Percentiles rank a stretch among this genome's conserved stretches.
phyloP scores from a whole-genome alignment of 2,113 vertebrate genomes.

The Ifrita kowaldi region DNA sequence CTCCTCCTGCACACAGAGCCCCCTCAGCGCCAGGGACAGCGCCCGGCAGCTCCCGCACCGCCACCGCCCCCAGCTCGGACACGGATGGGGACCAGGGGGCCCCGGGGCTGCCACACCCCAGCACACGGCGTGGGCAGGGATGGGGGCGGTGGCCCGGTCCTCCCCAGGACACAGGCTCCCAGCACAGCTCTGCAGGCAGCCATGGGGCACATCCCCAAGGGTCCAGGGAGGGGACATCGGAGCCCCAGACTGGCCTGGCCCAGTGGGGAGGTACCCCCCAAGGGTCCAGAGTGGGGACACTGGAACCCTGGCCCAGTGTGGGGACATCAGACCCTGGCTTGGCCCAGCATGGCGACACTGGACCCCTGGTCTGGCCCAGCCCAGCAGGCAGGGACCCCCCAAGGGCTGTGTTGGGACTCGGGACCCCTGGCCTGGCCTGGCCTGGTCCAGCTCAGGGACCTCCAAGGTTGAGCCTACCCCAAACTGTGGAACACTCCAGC shows the following conservation, averaged over 20 bases:
- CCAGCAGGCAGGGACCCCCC: not conserved
- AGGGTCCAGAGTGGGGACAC: rapidly evolving
- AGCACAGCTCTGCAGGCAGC: not conserved
- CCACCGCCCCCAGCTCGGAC: not conserved
- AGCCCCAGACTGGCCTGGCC: not conserved
- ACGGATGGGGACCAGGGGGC: not conserved
- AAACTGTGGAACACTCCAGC: not conserved
- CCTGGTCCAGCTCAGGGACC: not conserved
- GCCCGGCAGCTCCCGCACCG: not conserved
- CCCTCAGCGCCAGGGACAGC: not conserved
- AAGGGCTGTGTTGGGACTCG: rapidly evolving
- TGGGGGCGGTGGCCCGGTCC: not conserved
- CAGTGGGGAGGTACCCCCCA: not conserved
- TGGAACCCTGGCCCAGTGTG: not conserved
- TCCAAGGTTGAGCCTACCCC: not conserved
- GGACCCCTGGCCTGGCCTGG: not conserved
- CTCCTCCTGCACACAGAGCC: slow-evolving; percentile 80
- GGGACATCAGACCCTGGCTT: not conserved
- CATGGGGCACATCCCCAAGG: not conserved
- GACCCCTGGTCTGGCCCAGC: not conserved
- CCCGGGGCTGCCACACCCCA: not conserved
- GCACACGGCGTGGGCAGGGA: not conserved
- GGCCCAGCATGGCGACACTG: not conserved
- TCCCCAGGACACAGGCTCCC: not conserved
- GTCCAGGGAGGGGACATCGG: not conserved